Base-by-base conservation (phyloP, 30 jellyfish, hydroid and myxozoan genomes). In the Phacellophora camtschatica region DNA sequence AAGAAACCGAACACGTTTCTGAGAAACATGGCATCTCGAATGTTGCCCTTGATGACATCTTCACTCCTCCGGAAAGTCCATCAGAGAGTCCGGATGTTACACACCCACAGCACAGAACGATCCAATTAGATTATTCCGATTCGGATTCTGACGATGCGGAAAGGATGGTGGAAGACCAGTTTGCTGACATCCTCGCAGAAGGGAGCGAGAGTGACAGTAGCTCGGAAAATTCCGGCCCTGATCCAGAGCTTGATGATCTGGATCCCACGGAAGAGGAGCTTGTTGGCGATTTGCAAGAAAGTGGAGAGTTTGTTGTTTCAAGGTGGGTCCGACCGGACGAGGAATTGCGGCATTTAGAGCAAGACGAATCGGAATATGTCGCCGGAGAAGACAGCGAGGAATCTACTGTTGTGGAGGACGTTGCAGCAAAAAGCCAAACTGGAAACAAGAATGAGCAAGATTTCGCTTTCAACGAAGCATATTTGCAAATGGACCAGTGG, bases 81-180 rank as follows among this genome's bases (percentile, higher is more conserved):
- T 12, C 33, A 10, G 86, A 73, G 10, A 73, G 86, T 51, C 84
- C 84, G 36, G 79, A 76, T 12, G 25, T 28, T 4, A 66, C 45
- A 24, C 59, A 37, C 16, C 19, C 33, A 30, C 25, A 3, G 5
- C 82, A 61, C 54, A 25, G 72, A 22, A 78, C 82, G 2, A 45
- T 78, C 24, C 74, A 61, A 29, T 28, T 78, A 28, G 71, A 78
- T 15, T 78, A 56, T 24, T 78, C 90, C 5, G 90, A 78, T 34
- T 78, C 90, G 23, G 90, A 78, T 78, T 78, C 90, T 2, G 90
- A 78, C 24, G 90, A 78, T 46, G 53, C 81, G 51, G 90, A 78
- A 51, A 32, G 32, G 73, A 78, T 78, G 90, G 54, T 78, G 2
- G 90, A 78, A 49, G 90, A 78, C 49, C 74, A 61, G 66, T 78